A percentile compares a stretch with the other conserved stretches of the same genome.
These are phyloP conservation scores for Ptilorrhoa leucosticta DNA, from an alignment of 2,113 vertebrate species.

Conservation along the genomic window DNA sequence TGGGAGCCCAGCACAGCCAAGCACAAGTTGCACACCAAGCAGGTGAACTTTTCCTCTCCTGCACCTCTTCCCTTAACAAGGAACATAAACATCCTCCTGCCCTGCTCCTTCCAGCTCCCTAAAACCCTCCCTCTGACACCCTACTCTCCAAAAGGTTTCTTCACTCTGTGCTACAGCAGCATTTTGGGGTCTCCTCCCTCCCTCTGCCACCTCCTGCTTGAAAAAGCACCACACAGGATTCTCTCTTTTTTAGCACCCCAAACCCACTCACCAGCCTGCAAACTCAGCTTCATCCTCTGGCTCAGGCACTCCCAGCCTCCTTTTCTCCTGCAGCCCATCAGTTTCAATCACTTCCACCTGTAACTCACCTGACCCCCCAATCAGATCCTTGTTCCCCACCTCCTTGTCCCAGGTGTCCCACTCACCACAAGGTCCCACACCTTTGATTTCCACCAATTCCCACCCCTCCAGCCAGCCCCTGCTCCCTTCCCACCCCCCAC, in stretches of 20 bases:
- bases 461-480: neutral
- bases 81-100: neutral
- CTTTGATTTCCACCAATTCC: neutral
- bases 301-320: neutral
- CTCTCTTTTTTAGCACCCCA: accelerated
- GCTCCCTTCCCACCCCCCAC: neutral
- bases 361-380: neutral
- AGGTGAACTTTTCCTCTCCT: neutral
- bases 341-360: neutral
- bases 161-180: neutral
- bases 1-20: neutral
- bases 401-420: accelerated
- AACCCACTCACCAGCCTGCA: neutral
- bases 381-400: neutral
- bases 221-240: accelerated
- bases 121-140: neutral
- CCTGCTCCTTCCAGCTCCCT: neutral
- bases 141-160: neutral
- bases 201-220: accelerated
- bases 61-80: neutral
- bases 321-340: neutral
- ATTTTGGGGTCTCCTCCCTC: accelerated
- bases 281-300: accelerated
- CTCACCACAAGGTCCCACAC: neutral
- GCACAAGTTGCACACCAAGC: neutral